Evolutionary conservation across 2,888 invertebrate genomes (phyloP), one percentile per base, ranked within the genome.

Genomic region (Orthosia cruda): DNA sequence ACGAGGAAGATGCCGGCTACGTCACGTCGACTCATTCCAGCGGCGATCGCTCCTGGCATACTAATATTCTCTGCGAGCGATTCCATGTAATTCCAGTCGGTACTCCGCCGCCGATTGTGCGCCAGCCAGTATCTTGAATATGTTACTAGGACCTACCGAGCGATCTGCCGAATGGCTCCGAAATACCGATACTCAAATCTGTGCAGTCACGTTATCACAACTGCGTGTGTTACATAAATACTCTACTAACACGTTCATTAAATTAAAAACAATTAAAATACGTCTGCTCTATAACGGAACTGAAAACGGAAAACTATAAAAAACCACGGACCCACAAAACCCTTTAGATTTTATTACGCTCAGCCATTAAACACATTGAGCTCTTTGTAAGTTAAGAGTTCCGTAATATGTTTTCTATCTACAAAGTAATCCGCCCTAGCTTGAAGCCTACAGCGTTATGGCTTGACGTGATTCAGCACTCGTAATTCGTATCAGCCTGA

Each of bases 11-110:
- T 89, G 91, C 89, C 90, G 89, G 85, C 89, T 71, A 90, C 93
- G 92, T 95, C 95, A 95, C 95, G 94, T 95, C 94, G 92, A 90
- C 93, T 95, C 95, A 96, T 96, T 96, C 95, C 96, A 93, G 92
- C 90, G 93, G 94, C 91, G 93, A 91, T 93, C 94, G 93, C 91
- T 90, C 89, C 83, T 90, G 91, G 96, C 96, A 96, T 96, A 96
- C 96, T 96, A 96, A 96, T 96, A 94, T 91, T 93, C 92, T 90
- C 90, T 90, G 92, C 93, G 92, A 95, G 93, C 93, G 92, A 94
- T 94, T 94, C 92, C 93, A 88, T 95, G 94, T 95, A 95, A 96
- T 95, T 93, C 94, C 93, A 90, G 89, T 87, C 92, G 90, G 91
- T 93, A 93, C 93, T 92, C 92, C 90, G 89, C 90, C 90, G 88